Conservation (phyloP, 2,113 vertebrate genomes). For the Megaceryle maxima region DNA sequence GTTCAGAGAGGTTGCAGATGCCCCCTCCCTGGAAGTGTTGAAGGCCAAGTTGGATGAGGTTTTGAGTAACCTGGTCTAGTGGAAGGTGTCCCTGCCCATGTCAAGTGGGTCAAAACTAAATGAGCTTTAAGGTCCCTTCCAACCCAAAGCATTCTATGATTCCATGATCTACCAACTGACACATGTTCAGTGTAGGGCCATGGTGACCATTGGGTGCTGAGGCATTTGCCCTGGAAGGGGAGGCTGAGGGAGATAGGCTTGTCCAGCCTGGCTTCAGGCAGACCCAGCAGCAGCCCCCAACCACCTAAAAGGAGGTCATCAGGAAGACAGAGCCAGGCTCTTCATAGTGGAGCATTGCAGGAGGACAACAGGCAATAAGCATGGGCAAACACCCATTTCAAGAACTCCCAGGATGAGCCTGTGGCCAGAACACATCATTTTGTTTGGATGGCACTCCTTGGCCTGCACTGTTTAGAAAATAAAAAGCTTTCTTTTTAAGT, state of each 20-base stretch:
- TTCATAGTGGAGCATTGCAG: not conserved
- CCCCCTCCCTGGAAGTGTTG: not conserved
- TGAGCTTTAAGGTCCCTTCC: not conserved
- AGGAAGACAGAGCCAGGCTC: not conserved
- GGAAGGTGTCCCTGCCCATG: not conserved
- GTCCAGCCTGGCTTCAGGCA: not conserved
- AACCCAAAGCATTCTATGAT: not conserved
- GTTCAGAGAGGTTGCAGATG: not conserved
- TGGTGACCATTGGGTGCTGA: rapidly evolving
- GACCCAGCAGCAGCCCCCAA: not conserved
- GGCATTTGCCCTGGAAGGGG: not conserved
- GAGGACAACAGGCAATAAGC: not conserved
- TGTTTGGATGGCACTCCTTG: not conserved
- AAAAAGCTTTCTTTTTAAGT: not conserved
- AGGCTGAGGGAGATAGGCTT: not conserved
- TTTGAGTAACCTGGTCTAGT: not conserved
- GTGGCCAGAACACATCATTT: not conserved
- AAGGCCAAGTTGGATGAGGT: not conserved
- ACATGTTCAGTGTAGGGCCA: not conserved
- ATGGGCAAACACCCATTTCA: not conserved
- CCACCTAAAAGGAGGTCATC: not conserved
- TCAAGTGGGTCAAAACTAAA: not conserved
- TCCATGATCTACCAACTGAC: not conserved
- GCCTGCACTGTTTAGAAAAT: not conserved
- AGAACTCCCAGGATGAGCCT: not conserved